Percentiles rank a stretch among this genome's conserved stretches.
Conservation (phyloP, 2,113 vertebrate genomes). For the Neotoma lepida region DNA sequence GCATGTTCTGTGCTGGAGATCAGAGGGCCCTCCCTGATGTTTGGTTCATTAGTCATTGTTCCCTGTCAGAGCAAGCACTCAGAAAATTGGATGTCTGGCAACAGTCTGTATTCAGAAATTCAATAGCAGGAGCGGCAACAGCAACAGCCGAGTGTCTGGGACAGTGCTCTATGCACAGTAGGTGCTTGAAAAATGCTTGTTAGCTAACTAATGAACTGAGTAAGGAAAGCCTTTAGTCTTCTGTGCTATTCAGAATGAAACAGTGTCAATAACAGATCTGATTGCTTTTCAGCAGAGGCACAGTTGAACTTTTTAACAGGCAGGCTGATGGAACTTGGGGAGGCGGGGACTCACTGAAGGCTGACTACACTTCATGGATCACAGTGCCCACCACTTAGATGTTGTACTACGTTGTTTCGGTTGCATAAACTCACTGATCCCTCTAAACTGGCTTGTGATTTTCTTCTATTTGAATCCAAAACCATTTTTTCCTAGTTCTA, state of each 20-base stretch:
- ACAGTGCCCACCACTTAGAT: conserved; percentile 35
- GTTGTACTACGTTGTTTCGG: not conserved
- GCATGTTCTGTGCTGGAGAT: conserved; percentile 82
- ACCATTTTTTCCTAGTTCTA: conserved; percentile 54
- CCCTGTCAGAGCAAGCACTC: conserved; percentile 83
- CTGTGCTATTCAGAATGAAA: conserved; percentile 73
- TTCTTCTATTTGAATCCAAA: conserved; percentile 59
- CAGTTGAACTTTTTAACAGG: conserved; percentile 72
- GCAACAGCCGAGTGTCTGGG: conserved; percentile 74
- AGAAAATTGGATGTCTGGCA: conserved; percentile 83
- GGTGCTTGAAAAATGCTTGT: conserved; percentile 79
- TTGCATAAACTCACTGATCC: not conserved
- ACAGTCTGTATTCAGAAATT: conserved; percentile 81
- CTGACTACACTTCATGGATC: conserved; percentile 4
- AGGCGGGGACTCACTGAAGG: not conserved
- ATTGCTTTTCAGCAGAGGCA: conserved; percentile 73
- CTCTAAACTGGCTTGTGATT: conserved; percentile 38
- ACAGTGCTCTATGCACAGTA: conserved; percentile 74
- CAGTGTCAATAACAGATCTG: conserved; percentile 79
- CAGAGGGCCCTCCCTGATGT: conserved; percentile 83
- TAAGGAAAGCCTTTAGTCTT: conserved; percentile 77
- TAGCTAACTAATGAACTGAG: conserved; percentile 80
- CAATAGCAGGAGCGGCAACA: conserved; percentile 75
- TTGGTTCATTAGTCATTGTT: conserved; percentile 84
- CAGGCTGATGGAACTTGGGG: conserved; percentile 43